Evolutionary conservation across 2,888 invertebrate genomes (phyloP), one percentile per base, ranked within the genome.

Genomic region (Dryobotodes eremita): DNA sequence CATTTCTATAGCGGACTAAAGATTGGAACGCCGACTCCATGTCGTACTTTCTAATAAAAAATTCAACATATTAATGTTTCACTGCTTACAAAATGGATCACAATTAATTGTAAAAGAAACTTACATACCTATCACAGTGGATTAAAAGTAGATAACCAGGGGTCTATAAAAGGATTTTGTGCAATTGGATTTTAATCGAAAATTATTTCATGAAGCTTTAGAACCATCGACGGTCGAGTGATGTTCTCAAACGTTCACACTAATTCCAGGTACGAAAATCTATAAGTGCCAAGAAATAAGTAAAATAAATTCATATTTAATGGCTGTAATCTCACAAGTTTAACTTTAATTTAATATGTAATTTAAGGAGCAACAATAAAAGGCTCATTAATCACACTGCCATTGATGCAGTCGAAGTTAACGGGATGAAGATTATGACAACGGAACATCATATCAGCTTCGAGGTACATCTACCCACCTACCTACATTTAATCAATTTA

Each of bases 311-410:
- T 17, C 26, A 26, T 26, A 8, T 73, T 31, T 42, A 42, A n/a
- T 53, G 17, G 26, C 26, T 72, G 5, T 42, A 23, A 72, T 62
- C 23, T 62, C 15, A 6, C 7, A 26, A 26, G 23, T 23, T 13
- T 46, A 46, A 55, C 73, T 7, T 50, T 55, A 11, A 50, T 59
- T 57, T 36, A 59, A 20, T 57, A 55, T 3, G 36, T 42, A 65
- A 77, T 75, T 66, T 75, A 59, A 66, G 65, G 42, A 59, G 50
- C 62, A 74, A 80, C 78, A 83, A 69, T 82, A 86, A 82, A 85
- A 77, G 65, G 64, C 82, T 88, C 89, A 90, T 90, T 89, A 91
- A 91, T 90, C 90, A 90, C 80, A 85, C 75, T 80, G 82, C 81
- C 80, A 84, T 83, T 86, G 86, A 81, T 79, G 83, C 85, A 80